Evolutionary conservation across 2,113 vertebrate genomes (phyloP).

Genomic region (Dendrocopos noguchii): DNA sequence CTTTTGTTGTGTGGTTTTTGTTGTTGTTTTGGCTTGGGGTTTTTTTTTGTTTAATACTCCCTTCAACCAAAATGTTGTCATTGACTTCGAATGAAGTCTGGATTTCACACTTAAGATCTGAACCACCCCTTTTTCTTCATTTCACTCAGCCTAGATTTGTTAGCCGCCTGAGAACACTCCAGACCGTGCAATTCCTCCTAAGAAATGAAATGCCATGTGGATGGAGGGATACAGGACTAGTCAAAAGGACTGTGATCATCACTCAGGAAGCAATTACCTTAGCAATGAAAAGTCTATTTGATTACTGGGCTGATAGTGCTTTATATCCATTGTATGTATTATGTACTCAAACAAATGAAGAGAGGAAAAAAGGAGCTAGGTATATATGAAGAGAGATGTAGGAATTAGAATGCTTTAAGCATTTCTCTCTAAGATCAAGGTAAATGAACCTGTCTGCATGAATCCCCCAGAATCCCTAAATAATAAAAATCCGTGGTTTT

Average conservation of each 20-base stretch:
- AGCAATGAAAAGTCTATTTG: conserved; percentile 10
- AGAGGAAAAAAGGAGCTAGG: not conserved
- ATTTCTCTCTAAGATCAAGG: not conserved
- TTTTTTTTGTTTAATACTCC: not conserved
- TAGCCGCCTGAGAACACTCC: not conserved
- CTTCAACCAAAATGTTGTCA: not conserved
- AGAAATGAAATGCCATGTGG: not conserved
- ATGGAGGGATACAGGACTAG: not conserved
- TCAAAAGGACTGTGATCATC: not conserved
- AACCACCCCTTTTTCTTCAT: not conserved
- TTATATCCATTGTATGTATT: not conserved
- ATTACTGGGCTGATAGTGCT: not conserved
- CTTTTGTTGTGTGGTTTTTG: too few relatives aligned
- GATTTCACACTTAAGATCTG: not conserved
- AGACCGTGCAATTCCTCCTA: not conserved
- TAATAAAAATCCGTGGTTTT: not conserved
- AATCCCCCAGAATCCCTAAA: not conserved
- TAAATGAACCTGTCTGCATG: not conserved
- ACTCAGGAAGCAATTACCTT: conserved; percentile 9
- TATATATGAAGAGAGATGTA: not conserved
- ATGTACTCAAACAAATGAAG: not conserved
- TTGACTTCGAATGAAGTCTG: not conserved
- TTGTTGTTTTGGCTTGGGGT: too few relatives aligned
- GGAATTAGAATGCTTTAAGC: not conserved
- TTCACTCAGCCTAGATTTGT: not conserved